Percentiles rank a stretch among this genome's conserved stretches.
Evolutionary conservation across 1,140 invertebrate genomes (phyloP).

Genomic region (Drosophila nasuta): DNA sequence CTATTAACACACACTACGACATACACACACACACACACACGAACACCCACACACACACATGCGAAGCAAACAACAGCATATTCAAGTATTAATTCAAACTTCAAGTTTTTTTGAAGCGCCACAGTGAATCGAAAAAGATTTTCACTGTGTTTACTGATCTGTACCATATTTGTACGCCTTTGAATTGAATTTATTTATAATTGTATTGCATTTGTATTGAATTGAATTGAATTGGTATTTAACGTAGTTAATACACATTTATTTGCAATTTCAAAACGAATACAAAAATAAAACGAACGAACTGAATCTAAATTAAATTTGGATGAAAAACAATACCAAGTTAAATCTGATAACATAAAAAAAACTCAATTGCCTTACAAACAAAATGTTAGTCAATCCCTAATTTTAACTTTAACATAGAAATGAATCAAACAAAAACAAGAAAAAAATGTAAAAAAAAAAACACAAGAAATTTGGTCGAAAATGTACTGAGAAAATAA

Average conservation of each 20-base stretch:
- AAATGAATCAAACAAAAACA: constrained; percentile 11
- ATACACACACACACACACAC: background rate
- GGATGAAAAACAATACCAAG: constrained; percentile 75
- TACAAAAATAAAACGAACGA: constrained; percentile 50
- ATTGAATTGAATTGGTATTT: constrained; percentile 55
- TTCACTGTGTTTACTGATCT: constrained; percentile 39
- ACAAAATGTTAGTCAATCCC: constrained; percentile 82
- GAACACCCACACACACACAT: background rate
- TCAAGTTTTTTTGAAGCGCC: constrained; percentile 19
- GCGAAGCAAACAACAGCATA: background rate
- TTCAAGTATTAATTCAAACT: constrained; percentile 13
- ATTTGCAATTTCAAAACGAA: constrained; percentile 63
- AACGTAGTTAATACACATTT: constrained; percentile 44
- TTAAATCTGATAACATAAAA: constrained; percentile 56
- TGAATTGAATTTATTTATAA: constrained; percentile 30
- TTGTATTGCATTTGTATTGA: constrained; percentile 39
- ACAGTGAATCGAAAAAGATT: background rate
- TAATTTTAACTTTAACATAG: constrained; percentile 73
- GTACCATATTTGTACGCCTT: constrained; percentile 52
- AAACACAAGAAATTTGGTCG: constrained; percentile 45
- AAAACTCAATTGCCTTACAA: constrained; percentile 73
- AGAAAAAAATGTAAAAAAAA: constrained; percentile 18
- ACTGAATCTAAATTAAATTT: constrained; percentile 83
- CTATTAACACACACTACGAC: background rate
- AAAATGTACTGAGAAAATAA: constrained; percentile 57